Evolutionary conservation across 2,888 invertebrate species (phyloP).

Genomic region (Amblyjoppa fuscipennis): DNA sequence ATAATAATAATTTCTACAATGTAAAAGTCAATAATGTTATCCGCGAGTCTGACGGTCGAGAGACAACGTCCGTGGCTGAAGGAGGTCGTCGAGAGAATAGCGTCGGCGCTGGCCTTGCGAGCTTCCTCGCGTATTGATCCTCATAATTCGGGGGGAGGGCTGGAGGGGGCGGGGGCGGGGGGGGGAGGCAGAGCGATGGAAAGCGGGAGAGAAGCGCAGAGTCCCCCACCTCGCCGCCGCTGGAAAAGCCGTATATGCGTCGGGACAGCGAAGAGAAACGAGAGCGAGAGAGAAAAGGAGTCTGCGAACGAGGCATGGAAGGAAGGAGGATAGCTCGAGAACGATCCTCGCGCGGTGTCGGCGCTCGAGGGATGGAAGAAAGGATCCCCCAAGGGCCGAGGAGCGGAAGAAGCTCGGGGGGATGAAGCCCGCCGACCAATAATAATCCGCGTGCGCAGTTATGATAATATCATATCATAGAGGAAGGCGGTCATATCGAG

Average conservation of each 20-base stretch:
- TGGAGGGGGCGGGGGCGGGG: conserved; percentile 55
- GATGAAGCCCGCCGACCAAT: conserved; percentile 80
- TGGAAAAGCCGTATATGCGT: conserved; percentile 63
- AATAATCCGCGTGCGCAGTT: conserved; percentile 82
- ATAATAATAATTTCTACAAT: no score
- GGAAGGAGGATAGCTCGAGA: conserved; percentile 54
- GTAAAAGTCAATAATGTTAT: conserved; percentile 19
- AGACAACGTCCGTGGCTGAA: conserved; percentile 76
- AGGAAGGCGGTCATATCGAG: conserved; percentile 78
- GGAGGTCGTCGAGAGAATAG: conserved; percentile 82
- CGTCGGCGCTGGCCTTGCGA: conserved; percentile 83
- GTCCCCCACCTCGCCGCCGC: conserved; percentile 65
- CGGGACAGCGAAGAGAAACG: conserved; percentile 46
- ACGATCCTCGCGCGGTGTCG: conserved; percentile 71
- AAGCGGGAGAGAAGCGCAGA: conserved; percentile 49
- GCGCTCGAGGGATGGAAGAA: conserved; percentile 76
- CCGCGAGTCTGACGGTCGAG: conserved; percentile 21
- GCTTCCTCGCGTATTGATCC: conserved; percentile 84
- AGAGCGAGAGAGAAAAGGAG: conserved; percentile 66
- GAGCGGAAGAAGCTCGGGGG: conserved; percentile 77
- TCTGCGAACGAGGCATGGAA: conserved; percentile 56
- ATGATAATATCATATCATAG: conserved; percentile 85
- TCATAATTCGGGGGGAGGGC: conserved; percentile 83
- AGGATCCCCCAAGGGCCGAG: conserved; percentile 74
- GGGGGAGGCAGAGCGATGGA: conserved; percentile 59